phyloP scores from a whole-genome alignment of 2,113 vertebrate species.

The Chunga burmeisteri region DNA sequence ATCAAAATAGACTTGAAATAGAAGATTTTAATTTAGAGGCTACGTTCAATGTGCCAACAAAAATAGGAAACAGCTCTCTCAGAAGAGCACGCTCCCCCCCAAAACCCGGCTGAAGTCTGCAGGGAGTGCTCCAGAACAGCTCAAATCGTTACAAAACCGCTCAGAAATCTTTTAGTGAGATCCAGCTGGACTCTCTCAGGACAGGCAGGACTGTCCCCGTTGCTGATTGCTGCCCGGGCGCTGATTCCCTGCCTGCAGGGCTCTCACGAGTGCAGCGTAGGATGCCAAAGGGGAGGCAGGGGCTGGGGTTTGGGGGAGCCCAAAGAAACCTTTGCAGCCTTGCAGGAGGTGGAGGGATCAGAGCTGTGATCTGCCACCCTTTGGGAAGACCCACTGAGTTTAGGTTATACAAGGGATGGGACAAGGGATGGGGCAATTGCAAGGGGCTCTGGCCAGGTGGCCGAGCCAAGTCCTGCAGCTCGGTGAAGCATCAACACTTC shows the following conservation, averaged over 20 bases:
- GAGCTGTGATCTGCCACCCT: not conserved
- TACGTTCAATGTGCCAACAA: slow-evolving; percentile 26
- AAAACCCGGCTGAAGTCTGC: not conserved
- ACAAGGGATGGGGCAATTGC: not conserved
- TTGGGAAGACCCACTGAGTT: not conserved
- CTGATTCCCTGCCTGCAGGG: not conserved
- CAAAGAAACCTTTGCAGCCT: not conserved
- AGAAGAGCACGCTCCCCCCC: not conserved
- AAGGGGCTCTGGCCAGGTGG: not conserved
- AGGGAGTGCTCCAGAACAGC: not conserved
- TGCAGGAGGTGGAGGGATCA: not conserved
- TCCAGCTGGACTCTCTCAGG: not conserved
- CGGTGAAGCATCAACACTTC: not conserved
- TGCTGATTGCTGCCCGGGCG: not conserved
- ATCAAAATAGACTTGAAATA: slow-evolving; percentile 56
- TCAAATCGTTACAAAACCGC: not conserved
- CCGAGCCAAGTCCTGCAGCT: rapidly evolving
- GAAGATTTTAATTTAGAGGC: slow-evolving; percentile 62
- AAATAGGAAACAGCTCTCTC: slow-evolving; percentile 46
- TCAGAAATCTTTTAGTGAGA: not conserved
- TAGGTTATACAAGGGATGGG: not conserved
- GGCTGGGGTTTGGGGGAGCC: not conserved
- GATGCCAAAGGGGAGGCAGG: rapidly evolving
- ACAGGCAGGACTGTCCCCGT: not conserved
- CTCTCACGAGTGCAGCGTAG: rapidly evolving